phyloP scores from a whole-genome alignment of 64 coral and sea anemone genomes.

The Porites australiensis region DNA sequence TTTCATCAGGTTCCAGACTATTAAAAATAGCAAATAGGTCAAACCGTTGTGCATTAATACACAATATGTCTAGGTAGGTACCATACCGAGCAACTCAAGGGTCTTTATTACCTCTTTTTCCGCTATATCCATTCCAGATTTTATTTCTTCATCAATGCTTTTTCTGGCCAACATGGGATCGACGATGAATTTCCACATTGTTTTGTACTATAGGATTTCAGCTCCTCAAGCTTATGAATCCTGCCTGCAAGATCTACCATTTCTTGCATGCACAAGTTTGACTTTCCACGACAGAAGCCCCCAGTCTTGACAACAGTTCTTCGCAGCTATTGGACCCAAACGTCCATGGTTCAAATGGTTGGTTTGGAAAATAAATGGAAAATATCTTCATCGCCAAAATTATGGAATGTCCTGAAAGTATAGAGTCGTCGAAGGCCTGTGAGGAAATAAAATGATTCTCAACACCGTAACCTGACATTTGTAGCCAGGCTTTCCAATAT shows the following conservation, averaged over 20 bases:
- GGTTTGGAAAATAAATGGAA: conserved; percentile 31
- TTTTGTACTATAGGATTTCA: conserved; percentile 31
- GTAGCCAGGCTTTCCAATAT: conserved; percentile 64
- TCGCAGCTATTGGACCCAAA: conserved; percentile 71
- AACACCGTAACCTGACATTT: conserved; percentile 1
- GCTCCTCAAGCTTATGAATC: conserved; percentile 25
- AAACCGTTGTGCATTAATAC: background rate
- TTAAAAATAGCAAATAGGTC: conserved; percentile 26
- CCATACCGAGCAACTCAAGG: conserved; percentile 30
- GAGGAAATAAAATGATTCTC: conserved; percentile 52
- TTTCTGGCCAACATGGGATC: conserved; percentile 40
- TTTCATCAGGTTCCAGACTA: conserved; percentile 57
- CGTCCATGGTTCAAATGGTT: conserved; percentile 52
- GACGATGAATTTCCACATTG: background rate
- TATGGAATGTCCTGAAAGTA: conserved; percentile 34
- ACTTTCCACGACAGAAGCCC: conserved; percentile 59
- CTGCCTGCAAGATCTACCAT: conserved; percentile 44
- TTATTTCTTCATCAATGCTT: conserved; percentile 55
- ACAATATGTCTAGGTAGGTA: conserved; percentile 8
- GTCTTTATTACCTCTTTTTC: conserved; percentile 67
- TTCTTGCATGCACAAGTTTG: conserved; percentile 39
- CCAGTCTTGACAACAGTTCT: conserved; percentile 51
- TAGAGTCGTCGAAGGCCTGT: conserved; percentile 40
- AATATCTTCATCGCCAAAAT: conserved; percentile 62
- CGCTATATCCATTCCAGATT: conserved; percentile 34